Evolutionary conservation across 2,113 vertebrate genomes (phyloP), one percentile per base, ranked within the genome.

Genomic region (Ceratotherium simum): DNA sequence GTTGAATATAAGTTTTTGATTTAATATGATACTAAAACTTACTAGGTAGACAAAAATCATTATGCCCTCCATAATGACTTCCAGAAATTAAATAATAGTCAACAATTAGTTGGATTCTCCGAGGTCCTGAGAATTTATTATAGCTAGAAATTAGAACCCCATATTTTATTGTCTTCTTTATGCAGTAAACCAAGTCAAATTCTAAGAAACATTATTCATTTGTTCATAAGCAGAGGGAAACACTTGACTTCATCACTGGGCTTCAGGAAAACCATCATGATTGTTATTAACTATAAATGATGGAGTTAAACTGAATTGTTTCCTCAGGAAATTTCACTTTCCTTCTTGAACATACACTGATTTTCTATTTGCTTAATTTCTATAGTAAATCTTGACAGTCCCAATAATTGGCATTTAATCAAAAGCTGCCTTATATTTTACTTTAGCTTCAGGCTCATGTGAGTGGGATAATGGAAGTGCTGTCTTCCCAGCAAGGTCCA

Each of bases 1-100:
- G 39, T 87, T 73, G 31, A 94, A 73, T 90, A 39, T 73, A 64
- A 48, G 14, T 42, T 96, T 96, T 92, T 90, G 27, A 86, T 90
- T 95, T 90, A 94, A 83, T 84, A 79, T 78, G 27, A 17, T 86
- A 92, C 82, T 90, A 94, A 67, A 83, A 69, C 60, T 93, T 94
- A 1, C 31, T 36, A 69, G 81, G 12, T 36, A 73, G 65, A 82
- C 36, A 95, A 51, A 96, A 96, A 64, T 92, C 46, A 94, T 27
- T 93, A n/a, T 60, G 48, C n/a, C 25, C 36, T 58, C 17, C 13
- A 27, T 62, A 65, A 90, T 72, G 60, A 86, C 31, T 60, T 60
- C 29, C 36, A 82, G 79, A 75, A 96, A 96, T 90, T 87, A 85
- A 93, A 56, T 39, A 91, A 14, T 29, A 83, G 39, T 72, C 76